Percentiles rank a stretch among this genome's conserved stretches.
These are phyloP conservation scores for Labia minor DNA, from an alignment of 2,888 invertebrate genomes.

Conservation along the genomic window DNA sequence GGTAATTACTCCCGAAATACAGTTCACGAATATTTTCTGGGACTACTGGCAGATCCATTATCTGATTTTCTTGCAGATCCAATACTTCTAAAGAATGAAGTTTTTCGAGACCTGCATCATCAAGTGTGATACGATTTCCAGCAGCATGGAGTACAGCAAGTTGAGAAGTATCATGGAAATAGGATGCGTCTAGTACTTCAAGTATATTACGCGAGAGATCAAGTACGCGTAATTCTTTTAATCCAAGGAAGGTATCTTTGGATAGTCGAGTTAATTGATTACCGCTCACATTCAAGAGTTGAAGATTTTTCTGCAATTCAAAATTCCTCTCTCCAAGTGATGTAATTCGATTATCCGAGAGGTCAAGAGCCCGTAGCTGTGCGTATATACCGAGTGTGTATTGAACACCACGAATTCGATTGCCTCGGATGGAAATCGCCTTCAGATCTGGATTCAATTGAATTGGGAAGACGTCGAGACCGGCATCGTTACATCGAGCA, in stretches of 20 bases:
- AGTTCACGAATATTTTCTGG: not conserved
- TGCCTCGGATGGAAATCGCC: slow-evolving; percentile 67
- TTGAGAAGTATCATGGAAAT: slow-evolving; percentile 66
- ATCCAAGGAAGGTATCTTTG: slow-evolving; percentile 65
- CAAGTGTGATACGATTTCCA: slow-evolving; percentile 63
- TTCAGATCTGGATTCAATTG: slow-evolving; percentile 79
- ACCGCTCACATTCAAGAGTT: slow-evolving; percentile 62
- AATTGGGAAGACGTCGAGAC: slow-evolving; percentile 74
- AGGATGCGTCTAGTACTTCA: slow-evolving; percentile 44
- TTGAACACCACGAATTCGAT: slow-evolving; percentile 66
- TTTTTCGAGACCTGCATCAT: slow-evolving; percentile 57
- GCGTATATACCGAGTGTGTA: slow-evolving; percentile 71
- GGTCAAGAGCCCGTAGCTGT: slow-evolving; percentile 65
- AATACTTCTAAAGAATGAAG: slow-evolving; percentile 58
- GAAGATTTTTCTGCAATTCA: slow-evolving; percentile 61
- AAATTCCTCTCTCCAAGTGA: slow-evolving; percentile 74
- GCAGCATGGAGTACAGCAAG: slow-evolving; percentile 64
- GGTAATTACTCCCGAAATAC: not conserved
- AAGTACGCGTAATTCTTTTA: slow-evolving; percentile 53
- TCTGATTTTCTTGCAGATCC: slow-evolving; percentile 64
- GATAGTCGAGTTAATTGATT: slow-evolving; percentile 59
- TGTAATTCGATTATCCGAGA: slow-evolving; percentile 70
- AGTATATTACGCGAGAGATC: slow-evolving; percentile 69
- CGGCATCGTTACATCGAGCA: slow-evolving; percentile 65
- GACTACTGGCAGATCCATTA: slow-evolving; percentile 61